Evolutionary conservation across 2,797 vertebrate species (phyloP).

Genomic region (Xerus rutilus): DNA sequence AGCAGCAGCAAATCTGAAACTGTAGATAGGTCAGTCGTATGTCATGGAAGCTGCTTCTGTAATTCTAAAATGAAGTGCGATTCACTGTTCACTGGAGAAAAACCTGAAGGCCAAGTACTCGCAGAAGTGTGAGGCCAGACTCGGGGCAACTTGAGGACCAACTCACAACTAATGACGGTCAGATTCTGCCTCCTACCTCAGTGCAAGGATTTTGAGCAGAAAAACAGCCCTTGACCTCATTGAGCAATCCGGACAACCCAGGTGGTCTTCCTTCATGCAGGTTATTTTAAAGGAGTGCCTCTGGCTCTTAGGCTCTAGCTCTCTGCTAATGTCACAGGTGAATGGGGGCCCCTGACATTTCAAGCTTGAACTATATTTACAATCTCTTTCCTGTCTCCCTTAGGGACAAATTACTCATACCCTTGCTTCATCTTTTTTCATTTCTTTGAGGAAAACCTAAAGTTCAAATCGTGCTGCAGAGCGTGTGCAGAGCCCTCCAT

Average conservation of each 20-base stretch:
- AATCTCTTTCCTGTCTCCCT: not conserved
- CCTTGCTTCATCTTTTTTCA: not conserved
- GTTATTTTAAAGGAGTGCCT: not conserved
- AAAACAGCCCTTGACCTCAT: not conserved
- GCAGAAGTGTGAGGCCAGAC: too few relatives aligned
- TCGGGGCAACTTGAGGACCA: too few relatives aligned
- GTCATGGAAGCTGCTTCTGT: not conserved
- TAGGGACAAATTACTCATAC: not conserved
- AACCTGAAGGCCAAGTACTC: not conserved
- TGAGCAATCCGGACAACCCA: not conserved
- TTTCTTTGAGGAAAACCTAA: not conserved
- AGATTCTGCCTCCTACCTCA: not conserved
- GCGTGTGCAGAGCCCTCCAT: not conserved
- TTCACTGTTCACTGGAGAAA: not conserved
- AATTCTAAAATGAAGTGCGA: not conserved
- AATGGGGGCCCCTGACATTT: not conserved
- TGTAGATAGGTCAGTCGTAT: not conserved
- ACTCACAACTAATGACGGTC: not conserved
- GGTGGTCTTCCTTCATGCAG: not conserved
- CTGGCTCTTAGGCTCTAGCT: not conserved
- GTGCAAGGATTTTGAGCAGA: not conserved
- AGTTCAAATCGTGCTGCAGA: not conserved
- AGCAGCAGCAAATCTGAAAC: not conserved
- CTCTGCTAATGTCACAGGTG: not conserved
- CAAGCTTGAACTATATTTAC: not conserved